Percentiles rank a stretch among this genome's conserved stretches.
Conservation (phyloP, 2,797 vertebrate genomes). For the Streptopelia turtur region DNA sequence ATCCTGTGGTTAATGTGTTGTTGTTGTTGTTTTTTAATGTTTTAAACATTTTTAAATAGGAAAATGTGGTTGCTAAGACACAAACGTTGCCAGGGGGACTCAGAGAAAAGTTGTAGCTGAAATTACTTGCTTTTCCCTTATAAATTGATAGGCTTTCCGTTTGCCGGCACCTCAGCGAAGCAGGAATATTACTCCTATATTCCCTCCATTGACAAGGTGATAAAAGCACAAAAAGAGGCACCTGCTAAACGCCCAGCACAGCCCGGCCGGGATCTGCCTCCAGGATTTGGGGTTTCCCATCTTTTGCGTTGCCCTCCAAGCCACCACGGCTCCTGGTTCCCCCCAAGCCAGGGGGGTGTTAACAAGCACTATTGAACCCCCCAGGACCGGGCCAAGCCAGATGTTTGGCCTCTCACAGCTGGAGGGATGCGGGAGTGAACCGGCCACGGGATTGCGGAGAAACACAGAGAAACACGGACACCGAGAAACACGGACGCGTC, state of each 20-base stretch:
- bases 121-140: not conserved
- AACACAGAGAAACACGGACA: not conserved
- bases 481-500: not conserved
- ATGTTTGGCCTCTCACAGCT: not conserved
- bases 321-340: rapidly evolving
- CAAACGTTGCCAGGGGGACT: slow-evolving; percentile 30
- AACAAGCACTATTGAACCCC: not conserved
- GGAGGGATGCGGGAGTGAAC: not conserved
- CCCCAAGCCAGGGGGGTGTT: rapidly evolving
- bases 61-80: slow-evolving; percentile 54
- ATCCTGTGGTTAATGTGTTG: slow-evolving; percentile 40
- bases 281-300: rapidly evolving
- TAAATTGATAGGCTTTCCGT: not conserved
- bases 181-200: not conserved
- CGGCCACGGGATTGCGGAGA: rapidly evolving
- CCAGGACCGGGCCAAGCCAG: not conserved
- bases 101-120: not conserved
- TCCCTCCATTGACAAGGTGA: not conserved
- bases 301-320: rapidly evolving
- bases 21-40: slow-evolving; percentile 24
- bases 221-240: not conserved
- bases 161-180: not conserved
- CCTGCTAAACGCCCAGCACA: not conserved
- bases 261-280: not conserved
- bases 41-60: slow-evolving; percentile 48